Conservation (phyloP, 2,797 vertebrate genomes). For the Falco naumanni region DNA sequence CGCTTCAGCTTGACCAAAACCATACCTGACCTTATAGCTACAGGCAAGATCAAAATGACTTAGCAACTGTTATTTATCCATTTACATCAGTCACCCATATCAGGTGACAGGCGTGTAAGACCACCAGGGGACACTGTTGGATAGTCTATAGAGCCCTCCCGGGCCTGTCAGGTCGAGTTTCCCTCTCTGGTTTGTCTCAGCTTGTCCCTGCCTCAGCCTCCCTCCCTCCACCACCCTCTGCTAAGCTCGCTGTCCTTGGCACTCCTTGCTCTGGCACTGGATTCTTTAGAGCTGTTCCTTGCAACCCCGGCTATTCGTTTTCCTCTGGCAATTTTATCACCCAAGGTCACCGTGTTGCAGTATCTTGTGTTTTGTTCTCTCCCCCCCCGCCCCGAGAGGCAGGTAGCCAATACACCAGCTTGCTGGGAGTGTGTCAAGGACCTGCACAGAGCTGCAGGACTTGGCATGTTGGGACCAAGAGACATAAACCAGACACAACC, state of each 20-base stretch:
- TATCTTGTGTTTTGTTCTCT: not conserved
- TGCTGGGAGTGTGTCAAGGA: not conserved
- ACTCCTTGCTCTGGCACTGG: not conserved
- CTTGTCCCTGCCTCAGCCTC: not conserved
- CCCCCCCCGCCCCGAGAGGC: not conserved
- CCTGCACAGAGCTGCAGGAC: not conserved
- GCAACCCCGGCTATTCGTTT: not conserved
- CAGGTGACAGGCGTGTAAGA: not conserved
- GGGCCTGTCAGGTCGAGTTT: accelerated
- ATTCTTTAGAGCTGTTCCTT: not conserved
- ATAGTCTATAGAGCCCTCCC: conserved; percentile 5
- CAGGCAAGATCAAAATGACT: not conserved
- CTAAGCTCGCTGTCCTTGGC: not conserved
- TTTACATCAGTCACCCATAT: not conserved
- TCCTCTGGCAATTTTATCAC: not conserved
- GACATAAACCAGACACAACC: not conserved
- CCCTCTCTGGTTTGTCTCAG: not conserved
- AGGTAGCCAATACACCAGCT: not conserved
- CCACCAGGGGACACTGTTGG: conserved; percentile 74
- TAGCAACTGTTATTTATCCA: not conserved
- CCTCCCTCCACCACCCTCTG: not conserved
- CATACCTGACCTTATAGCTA: not conserved
- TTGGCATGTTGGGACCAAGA: not conserved
- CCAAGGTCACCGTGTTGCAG: not conserved
- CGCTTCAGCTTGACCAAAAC: not conserved